Evolutionary conservation across 2,797 vertebrate genomes (phyloP), one percentile per base, ranked within the genome.

Genomic region (Darevskia mixta): DNA sequence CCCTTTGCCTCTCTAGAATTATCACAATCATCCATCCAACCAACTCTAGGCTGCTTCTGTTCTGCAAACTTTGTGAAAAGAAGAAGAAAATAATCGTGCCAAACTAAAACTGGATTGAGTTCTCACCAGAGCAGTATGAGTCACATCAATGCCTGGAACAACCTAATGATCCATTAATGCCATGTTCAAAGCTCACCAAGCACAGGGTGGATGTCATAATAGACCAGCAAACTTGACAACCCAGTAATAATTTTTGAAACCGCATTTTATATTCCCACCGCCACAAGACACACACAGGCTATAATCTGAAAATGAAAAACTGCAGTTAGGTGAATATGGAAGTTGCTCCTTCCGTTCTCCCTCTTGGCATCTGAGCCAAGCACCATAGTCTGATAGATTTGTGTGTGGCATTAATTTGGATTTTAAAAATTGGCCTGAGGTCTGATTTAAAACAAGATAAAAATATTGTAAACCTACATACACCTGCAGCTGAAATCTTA

Each of bases 61-160:
- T 77, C 58, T 13, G 29, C 25, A 41, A 41, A 4, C 23, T 85
- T 66, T 29, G 41, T 29, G 32, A 32, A 61, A 43, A 32, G 1
- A 72, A 5, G 13, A n/a, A 72, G 9, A 32, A n/a, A 71, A 29
- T 10, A 45, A 29, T 45, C 29, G 18, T 71, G 41, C 66, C 27
- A 83, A 83, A 72, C 3, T 29, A 71, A 83, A 83, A 49, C 66
- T 45, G 81, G 64, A 38, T 82, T 82, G 41, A 82, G 27, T 45
- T 41, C 43, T 32, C 41, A 71, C 29, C 43, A 17, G n/a, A 64
- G 81, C 66, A 83, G 43, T 49, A 29, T 71, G 66, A 83, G 41
- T 66, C 38, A 82, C 11, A 27, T 66, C 11, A 38, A 66, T 67
- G 61, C 61, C 27, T 43, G 6, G 80, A 82, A 66, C 35, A 82